Base-by-base conservation (phyloP, 1,140 invertebrate species). In the Drosophila prosaltans region DNA sequence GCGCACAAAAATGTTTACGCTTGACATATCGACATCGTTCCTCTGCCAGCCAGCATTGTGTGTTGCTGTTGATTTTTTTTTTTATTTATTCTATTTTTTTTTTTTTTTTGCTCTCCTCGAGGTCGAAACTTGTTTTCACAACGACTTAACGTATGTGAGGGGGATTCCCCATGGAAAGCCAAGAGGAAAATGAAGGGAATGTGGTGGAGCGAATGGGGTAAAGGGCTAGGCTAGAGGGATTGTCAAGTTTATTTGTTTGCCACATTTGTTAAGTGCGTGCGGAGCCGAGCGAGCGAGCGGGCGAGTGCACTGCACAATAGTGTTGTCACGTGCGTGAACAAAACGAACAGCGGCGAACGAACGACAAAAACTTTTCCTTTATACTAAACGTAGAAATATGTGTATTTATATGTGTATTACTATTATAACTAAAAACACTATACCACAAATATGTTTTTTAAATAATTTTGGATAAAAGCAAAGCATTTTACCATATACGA, bases 1-100 rank as follows among this genome's bases (percentile, higher is more conserved):
- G 26, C 21, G 28, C 57, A 8, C 30, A 51, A 43, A 74, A 74
- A 74, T 69, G 68, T 69, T 69, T 57, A 65, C 68, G 28, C 51
- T 45, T 64, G 51, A 64, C 32, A 64, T 64, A 69, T 74, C 41
- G 28, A 66, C 54, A 26, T 60, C 55, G 24, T 30, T 59, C 16
- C 2, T 55, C 48, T 59, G 10, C 16, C 57, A 39, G 10, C 16
- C 57, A 39, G n/a, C 21, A 64, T n/a, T 43, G 41, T 43, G 41
- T 11, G 30, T 69, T 63, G 32, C 11, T 41, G 43, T 64, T 55
- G 62, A 39, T 36, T 51, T 69, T 21, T 28, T 26, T 63, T 21
- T 9, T 68, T 30, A 41, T 32, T 36, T 41, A 43, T 69, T 16
- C 16, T 10, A 32, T 60, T 26, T 10, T 10, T 26, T 39, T 10